Evolutionary conservation across 2,113 vertebrate species (phyloP).

Genomic region (Podarcis raffonei): DNA sequence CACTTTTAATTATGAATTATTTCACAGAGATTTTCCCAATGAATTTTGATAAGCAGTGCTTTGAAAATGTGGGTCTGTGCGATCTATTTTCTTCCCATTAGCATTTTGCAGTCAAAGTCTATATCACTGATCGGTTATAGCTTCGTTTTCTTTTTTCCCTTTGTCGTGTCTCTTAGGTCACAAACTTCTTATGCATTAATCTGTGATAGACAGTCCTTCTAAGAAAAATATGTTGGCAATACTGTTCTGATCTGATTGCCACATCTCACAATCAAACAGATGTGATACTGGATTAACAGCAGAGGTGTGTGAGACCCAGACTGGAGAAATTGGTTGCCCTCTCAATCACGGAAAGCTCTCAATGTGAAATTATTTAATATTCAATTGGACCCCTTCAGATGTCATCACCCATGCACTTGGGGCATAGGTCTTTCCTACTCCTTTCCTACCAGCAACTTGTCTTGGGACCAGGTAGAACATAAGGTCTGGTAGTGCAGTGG

Average conservation of each 20-base stretch:
- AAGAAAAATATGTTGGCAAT: constrained; percentile 20
- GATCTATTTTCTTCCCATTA: background rate
- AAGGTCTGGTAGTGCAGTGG: background rate
- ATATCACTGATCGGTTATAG: constrained; percentile 1
- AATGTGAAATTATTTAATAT: too few relatives aligned
- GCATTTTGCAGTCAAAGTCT: constrained; percentile 18
- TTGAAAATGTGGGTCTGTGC: background rate
- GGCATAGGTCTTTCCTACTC: too few relatives aligned
- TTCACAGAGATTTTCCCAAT: background rate
- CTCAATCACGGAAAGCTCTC: too few relatives aligned
- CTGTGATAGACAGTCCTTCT: constrained; percentile 36
- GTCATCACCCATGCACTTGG: too few relatives aligned
- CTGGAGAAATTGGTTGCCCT: too few relatives aligned
- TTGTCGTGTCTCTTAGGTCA: constrained; percentile 5
- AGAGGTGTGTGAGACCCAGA: too few relatives aligned
- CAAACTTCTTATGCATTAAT: constrained; percentile 5
- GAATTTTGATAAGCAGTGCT: background rate
- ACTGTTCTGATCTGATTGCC: constrained; percentile 2
- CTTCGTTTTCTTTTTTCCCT: background rate
- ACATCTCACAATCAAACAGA: constrained; percentile 23
- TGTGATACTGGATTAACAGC: too few relatives aligned
- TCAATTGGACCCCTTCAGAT: too few relatives aligned
- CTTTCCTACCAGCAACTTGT: too few relatives aligned
- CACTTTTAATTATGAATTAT: background rate
- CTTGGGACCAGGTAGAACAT: too few relatives aligned